These are phyloP conservation scores for Tetanocera ferruginea DNA, from an alignment of 2,888 invertebrate species.

Conservation along the genomic window DNA sequence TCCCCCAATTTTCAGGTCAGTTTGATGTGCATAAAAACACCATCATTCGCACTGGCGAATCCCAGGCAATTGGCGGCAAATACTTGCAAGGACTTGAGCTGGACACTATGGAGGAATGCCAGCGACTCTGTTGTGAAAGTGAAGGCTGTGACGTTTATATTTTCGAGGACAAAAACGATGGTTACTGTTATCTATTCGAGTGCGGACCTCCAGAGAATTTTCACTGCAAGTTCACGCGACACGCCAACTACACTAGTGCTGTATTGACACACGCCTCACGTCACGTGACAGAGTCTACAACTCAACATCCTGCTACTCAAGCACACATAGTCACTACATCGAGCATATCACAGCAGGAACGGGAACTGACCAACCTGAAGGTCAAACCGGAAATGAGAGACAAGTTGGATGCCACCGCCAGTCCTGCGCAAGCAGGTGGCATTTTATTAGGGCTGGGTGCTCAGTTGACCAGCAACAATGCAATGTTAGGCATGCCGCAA, in stretches of 20 bases:
- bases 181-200: conserved; percentile 91
- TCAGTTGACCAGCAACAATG: background rate
- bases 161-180: conserved; percentile 87
- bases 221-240: conserved; percentile 91
- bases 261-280: conserved; percentile 77
- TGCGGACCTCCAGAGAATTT: conserved; percentile 92
- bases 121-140: conserved; percentile 89
- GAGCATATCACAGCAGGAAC: conserved; percentile 68
- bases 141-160: conserved; percentile 91
- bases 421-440: background rate
- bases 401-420: conserved; percentile 43
- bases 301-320: conserved; percentile 41
- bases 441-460: background rate
- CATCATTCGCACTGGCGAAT: conserved; percentile 92
- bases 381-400: conserved; percentile 62
- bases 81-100: conserved; percentile 89
- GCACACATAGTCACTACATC: conserved; percentile 26
- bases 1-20: conserved; percentile 60
- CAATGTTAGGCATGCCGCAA: conserved; percentile 30
- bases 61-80: conserved; percentile 88
- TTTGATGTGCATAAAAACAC: conserved; percentile 90
- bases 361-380: conserved; percentile 68
- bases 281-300: conserved; percentile 53
- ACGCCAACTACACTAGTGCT: conserved; percentile 89
- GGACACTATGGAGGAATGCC: conserved; percentile 84